These are phyloP conservation scores for Serranus cabrilla DNA, from an alignment of 2,797 vertebrate species.

Conservation along the genomic window DNA sequence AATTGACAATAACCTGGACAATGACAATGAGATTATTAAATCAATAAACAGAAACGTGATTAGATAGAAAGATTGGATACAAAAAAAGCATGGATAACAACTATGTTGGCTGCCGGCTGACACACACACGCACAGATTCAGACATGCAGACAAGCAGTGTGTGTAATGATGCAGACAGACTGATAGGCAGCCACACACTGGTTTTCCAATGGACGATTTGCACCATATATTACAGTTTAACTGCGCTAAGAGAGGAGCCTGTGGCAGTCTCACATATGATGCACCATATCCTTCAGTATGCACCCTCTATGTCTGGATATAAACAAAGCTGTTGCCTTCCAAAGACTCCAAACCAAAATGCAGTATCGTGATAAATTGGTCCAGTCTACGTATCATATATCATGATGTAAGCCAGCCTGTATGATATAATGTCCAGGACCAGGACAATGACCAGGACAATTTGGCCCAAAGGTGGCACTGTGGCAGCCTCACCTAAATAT, in stretches of 20 bases:
- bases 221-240: slow-evolving; percentile 35
- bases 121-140: background rate
- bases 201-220: slow-evolving; percentile 18
- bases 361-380: background rate
- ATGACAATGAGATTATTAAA: slow-evolving; percentile 30
- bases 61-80: slow-evolving; percentile 1
- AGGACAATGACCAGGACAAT: no score
- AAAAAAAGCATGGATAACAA: background rate
- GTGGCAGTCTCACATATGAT: background rate
- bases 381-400: background rate
- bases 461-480: no score
- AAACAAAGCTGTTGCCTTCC: background rate
- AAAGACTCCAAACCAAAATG: background rate
- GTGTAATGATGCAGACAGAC: slow-evolving; percentile 37
- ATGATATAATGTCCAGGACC: no score
- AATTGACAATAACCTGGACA: slow-evolving; percentile 20
- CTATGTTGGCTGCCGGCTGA: background rate
- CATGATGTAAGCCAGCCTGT: no score
- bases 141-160: slow-evolving; percentile 28
- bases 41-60: slow-evolving; percentile 10
- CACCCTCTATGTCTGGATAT: background rate
- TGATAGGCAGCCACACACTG: slow-evolving; percentile 29
- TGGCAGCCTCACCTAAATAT: no score
- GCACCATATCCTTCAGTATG: background rate
- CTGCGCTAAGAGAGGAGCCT: slow-evolving; percentile 3